phyloP scores from a whole-genome alignment of 2,888 invertebrate species.

The Pachycephus smyrnensis region DNA sequence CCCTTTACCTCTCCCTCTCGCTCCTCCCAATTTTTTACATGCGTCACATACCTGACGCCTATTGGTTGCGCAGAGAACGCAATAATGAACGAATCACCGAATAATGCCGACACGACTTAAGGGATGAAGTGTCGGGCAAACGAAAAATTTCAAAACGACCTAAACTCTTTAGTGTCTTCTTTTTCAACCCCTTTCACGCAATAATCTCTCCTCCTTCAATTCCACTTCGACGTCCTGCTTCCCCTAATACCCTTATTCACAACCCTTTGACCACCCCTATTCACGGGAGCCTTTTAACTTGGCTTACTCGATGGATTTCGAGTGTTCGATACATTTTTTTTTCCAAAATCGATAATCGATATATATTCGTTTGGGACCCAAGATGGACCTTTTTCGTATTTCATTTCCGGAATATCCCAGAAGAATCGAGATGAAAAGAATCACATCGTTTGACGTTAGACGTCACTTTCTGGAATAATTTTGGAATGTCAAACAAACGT shows the following conservation, averaged over 20 bases:
- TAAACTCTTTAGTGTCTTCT: neutral
- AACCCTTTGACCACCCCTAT: neutral
- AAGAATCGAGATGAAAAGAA: neutral
- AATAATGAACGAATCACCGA: conserved; percentile 46
- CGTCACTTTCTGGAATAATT: neutral
- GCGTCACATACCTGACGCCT: neutral
- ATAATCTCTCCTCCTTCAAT: neutral
- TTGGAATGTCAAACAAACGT: neutral
- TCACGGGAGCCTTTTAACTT: neutral
- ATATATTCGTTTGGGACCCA: neutral
- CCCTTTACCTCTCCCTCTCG: neutral
- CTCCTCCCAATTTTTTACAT: neutral
- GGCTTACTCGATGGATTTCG: neutral
- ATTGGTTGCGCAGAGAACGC: conserved; percentile 13
- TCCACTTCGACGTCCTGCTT: neutral
- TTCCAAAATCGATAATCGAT: neutral
- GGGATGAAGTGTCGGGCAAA: neutral
- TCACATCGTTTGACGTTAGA: neutral
- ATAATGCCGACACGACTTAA: conserved; percentile 41
- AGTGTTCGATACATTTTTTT: neutral
- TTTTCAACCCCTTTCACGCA: neutral
- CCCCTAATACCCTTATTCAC: neutral
- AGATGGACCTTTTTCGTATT: neutral
- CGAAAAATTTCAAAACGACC: neutral
- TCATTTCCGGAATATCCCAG: too few species aligned